These are phyloP conservation scores for Mythimna ferrago DNA, from an alignment of 2,888 invertebrate species.

Conservation along the genomic window DNA sequence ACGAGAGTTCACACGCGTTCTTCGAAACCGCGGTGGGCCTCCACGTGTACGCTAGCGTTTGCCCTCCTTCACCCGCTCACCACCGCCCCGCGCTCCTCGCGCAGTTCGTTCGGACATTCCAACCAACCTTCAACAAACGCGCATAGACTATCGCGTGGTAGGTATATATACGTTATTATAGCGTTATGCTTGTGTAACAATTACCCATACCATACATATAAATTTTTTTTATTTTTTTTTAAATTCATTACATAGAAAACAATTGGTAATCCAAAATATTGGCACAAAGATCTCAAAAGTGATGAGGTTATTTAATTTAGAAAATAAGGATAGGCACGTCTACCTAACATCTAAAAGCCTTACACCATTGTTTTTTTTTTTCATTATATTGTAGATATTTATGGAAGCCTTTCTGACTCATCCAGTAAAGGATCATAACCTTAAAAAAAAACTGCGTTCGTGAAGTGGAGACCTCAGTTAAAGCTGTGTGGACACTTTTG, in stretches of 20 bases:
- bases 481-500: slow-evolving; percentile 20
- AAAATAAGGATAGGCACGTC: background rate
- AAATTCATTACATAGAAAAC: no score
- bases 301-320: background rate
- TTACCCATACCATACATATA: slow-evolving; percentile 37
- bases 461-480: slow-evolving; percentile 45
- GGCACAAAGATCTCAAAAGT: background rate
- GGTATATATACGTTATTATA: slow-evolving; percentile 59
- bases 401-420: slow-evolving; percentile 12
- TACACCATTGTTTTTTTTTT: background rate
- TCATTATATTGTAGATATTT: background rate
- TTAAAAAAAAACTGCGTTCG: slow-evolving; percentile 36
- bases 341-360: background rate
- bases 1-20: slow-evolving; percentile 87
- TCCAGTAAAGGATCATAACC: slow-evolving; percentile 47
- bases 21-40: slow-evolving; percentile 90
- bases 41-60: slow-evolving; percentile 83
- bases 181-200: slow-evolving; percentile 61
- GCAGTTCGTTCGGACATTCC: slow-evolving; percentile 73
- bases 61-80: slow-evolving; percentile 67
- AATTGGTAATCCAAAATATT: slow-evolving; percentile 27
- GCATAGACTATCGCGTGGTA: slow-evolving; percentile 74
- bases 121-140: slow-evolving; percentile 84
- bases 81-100: slow-evolving; percentile 69
- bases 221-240: no score